phyloP scores from a whole-genome alignment of 2,797 vertebrate species.

The Anolis apletophallus region DNA sequence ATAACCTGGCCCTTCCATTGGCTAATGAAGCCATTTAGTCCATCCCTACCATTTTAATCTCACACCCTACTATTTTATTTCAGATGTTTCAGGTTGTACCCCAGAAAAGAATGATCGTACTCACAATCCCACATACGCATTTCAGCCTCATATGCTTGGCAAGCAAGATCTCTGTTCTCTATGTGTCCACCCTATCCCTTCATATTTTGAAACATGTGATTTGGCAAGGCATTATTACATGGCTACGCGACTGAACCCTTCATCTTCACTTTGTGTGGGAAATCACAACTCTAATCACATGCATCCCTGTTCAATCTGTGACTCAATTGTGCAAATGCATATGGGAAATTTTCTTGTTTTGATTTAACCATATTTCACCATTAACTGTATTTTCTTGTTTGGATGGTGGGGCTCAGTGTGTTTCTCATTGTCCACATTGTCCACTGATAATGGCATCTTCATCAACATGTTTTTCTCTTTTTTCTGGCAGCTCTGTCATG shows the following conservation, averaged over 20 bases:
- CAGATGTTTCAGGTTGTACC: background rate
- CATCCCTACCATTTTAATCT: background rate
- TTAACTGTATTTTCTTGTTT: background rate
- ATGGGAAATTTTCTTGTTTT: background rate
- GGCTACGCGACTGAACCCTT: background rate
- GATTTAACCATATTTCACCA: background rate
- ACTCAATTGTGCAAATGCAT: background rate
- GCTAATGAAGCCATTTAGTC: background rate
- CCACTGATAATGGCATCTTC: conserved; percentile 60
- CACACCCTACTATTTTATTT: background rate
- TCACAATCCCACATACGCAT: background rate
- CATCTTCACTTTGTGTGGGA: background rate
- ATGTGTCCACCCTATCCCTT: background rate
- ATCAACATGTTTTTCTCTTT: conserved; percentile 74
- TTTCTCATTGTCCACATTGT: conserved; percentile 30
- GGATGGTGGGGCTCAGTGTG: conserved; percentile 19
- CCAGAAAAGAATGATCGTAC: background rate
- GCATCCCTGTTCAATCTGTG: background rate
- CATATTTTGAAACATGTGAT: background rate
- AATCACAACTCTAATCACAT: background rate
- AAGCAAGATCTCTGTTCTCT: background rate
- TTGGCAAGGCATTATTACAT: too few relatives aligned
- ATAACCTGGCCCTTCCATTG: background rate
- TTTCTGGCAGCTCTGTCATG: conserved; percentile 82
- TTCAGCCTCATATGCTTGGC: background rate